These are phyloP conservation scores for Antheraea yamamai DNA, from an alignment of 2,888 invertebrate species.

Conservation along the genomic window DNA sequence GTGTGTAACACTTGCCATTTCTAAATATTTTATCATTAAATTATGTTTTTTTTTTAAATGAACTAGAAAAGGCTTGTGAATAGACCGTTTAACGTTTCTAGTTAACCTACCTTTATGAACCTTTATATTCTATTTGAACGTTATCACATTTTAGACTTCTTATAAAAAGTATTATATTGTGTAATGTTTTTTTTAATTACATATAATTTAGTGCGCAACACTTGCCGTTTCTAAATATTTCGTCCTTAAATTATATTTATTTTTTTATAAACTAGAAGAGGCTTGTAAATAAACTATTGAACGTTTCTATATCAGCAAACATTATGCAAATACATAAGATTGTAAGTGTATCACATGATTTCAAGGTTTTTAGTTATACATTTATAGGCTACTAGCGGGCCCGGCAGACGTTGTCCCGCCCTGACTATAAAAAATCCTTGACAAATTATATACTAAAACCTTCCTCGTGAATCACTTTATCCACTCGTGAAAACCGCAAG, in stretches of 20 bases:
- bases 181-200: neutral
- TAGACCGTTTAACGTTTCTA: neutral
- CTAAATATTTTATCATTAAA: neutral
- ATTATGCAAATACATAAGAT: neutral
- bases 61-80: neutral
- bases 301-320: neutral
- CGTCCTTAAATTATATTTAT: too few relatives aligned
- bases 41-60: too few relatives aligned
- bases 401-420: too few relatives aligned
- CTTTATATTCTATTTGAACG: neutral
- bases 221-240: neutral
- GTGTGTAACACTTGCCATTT: neutral
- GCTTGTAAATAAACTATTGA: neutral
- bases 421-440: too few relatives aligned
- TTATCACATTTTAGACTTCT: neutral
- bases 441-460: too few relatives aligned
- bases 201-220: neutral
- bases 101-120: too few relatives aligned
- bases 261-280: too few relatives aligned
- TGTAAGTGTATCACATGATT: neutral
- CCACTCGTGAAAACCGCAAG: too few relatives aligned
- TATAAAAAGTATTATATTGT: too few relatives aligned
- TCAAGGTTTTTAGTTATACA: neutral
- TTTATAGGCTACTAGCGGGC: neutral
- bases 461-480: too few relatives aligned